phyloP scores from a whole-genome alignment of 2,888 invertebrate species.

The Oscheius sp. region DNA sequence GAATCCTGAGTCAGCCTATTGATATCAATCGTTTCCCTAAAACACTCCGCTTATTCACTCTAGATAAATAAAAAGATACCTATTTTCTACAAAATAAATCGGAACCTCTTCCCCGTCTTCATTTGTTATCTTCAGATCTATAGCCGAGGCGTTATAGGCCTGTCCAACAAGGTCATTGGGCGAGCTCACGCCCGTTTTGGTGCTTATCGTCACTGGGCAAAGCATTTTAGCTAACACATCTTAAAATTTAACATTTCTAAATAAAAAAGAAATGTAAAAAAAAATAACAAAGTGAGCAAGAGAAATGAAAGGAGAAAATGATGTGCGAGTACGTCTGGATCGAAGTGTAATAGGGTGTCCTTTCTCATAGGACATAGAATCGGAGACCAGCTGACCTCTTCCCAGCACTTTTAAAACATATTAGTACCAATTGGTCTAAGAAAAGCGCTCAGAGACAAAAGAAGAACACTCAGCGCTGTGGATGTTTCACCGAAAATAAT shows the following conservation, averaged over 20 bases:
- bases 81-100: background rate
- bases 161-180: slow-evolving; percentile 19
- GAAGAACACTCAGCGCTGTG: background rate
- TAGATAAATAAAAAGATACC: background rate
- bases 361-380: slow-evolving; percentile 4
- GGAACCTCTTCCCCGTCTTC: background rate
- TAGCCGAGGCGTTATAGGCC: background rate
- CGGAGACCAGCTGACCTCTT: slow-evolving; percentile 9
- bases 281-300: background rate
- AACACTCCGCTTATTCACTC: too few species aligned
- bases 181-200: slow-evolving; percentile 1
- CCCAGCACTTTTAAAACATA: background rate
- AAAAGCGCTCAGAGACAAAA: too few species aligned
- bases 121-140: slow-evolving; percentile 18
- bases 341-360: slow-evolving; percentile 12
- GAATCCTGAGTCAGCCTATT: slow-evolving; percentile 3
- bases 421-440: background rate
- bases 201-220: slow-evolving; percentile 12
- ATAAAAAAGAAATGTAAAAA: background rate
- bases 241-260: too few species aligned
- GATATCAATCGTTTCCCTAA: slow-evolving; percentile 5
- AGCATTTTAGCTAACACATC: slow-evolving; percentile 11
- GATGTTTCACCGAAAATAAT: too few species aligned
- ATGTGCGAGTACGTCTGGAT: background rate
- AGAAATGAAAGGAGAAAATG: background rate